Evolutionary conservation across 2,113 vertebrate genomes (phyloP).

Genomic region (Athene noctua): DNA sequence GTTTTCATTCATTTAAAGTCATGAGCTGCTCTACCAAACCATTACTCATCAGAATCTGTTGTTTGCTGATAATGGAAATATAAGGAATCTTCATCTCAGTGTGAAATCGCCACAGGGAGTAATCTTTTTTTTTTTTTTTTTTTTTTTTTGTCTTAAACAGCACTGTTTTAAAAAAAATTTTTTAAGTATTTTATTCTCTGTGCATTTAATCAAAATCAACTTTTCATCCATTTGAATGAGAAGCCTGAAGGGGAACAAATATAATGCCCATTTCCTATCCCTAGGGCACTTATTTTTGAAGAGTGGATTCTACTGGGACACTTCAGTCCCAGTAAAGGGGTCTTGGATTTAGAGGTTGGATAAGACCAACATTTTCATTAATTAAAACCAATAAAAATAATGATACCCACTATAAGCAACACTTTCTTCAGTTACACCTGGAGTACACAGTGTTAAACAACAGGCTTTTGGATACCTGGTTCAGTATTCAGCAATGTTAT

Average conservation of each 20-base stretch:
- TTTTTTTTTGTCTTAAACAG: not conserved
- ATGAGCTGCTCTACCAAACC: not conserved
- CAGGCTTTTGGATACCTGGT: not conserved
- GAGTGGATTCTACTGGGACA: not conserved
- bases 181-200: not conserved
- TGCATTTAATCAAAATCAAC: not conserved
- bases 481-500: not conserved
- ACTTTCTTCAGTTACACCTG: not conserved
- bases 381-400: not conserved
- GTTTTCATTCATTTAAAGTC: not conserved
- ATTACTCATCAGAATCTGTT: not conserved
- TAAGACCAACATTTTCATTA: not conserved
- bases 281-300: not conserved
- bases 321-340: not conserved
- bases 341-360: not conserved
- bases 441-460: not conserved
- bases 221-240: not conserved
- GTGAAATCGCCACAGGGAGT: not conserved
- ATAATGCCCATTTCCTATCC: not conserved
- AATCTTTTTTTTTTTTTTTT: not conserved
- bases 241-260: not conserved
- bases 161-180: not conserved
- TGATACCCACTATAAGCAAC: not conserved
- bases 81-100: not conserved
- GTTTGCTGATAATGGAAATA: not conserved